A percentile compares a stretch with the other conserved stretches of the same genome.
Evolutionary conservation across 2,113 vertebrate species (phyloP).

Genomic region (Coptodon bakossiorum): DNA sequence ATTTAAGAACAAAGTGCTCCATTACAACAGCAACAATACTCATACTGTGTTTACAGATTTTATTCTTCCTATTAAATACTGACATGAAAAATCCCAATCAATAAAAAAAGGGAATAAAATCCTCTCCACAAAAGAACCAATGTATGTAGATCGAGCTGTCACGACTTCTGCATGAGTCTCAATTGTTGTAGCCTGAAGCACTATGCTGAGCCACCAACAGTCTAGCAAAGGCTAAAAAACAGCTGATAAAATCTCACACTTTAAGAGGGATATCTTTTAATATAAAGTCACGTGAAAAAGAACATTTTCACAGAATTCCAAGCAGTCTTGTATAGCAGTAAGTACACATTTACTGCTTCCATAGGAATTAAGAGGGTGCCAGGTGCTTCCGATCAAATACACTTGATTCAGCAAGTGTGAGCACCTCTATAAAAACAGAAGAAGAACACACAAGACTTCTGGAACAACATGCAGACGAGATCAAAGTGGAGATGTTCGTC

Average conservation of each 20-base stretch:
- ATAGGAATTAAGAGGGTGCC: not conserved
- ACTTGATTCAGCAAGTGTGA: not conserved
- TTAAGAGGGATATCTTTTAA: not conserved
- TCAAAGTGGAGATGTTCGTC: not conserved
- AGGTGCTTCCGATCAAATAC: not conserved
- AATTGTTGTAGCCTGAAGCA: not conserved
- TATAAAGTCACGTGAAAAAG: not conserved
- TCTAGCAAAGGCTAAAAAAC: not conserved
- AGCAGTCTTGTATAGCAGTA: not conserved
- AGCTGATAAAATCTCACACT: not conserved
- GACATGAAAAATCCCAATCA: not conserved
- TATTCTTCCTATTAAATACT: not conserved
- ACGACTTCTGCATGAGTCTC: not conserved
- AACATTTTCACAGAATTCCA: not conserved
- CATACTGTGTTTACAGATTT: not conserved
- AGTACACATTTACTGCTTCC: not conserved
- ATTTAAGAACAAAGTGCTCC: not conserved
- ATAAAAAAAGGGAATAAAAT: not conserved
- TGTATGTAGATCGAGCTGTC: not conserved
- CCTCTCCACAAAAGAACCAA: not conserved
- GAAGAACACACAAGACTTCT: not conserved
- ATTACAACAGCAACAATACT: not conserved
- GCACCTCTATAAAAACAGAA: not conserved
- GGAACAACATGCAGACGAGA: not conserved
- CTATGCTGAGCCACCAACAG: not conserved